A percentile compares a stretch with the other conserved stretches of the same genome.
These are phyloP conservation scores for Dolichotis patagonum DNA, from an alignment of 2,113 vertebrate genomes.

Conservation along the genomic window DNA sequence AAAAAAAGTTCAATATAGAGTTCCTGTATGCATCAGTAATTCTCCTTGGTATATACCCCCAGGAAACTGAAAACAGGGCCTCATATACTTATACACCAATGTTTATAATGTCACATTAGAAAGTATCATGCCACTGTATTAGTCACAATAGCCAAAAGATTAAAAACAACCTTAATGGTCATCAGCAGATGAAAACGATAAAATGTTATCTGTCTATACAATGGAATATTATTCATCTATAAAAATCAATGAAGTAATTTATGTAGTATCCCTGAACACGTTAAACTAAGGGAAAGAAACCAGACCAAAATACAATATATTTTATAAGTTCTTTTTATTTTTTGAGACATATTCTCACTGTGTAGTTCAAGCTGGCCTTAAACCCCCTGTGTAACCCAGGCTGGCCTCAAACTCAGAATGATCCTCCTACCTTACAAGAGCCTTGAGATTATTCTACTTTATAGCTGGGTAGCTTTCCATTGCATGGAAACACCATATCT, in stretches of 20 bases:
- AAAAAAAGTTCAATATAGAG: neutral
- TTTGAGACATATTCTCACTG: neutral
- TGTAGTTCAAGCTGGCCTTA: neutral
- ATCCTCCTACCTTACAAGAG: neutral
- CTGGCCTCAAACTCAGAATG: neutral
- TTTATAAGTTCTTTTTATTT: neutral
- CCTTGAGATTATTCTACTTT: no score
- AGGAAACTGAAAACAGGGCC: neutral
- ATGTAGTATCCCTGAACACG: neutral
- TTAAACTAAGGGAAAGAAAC: neutral
- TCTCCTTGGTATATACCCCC: neutral
- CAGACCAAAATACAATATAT: neutral
- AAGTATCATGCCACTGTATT: neutral
- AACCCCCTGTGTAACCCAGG: neutral
- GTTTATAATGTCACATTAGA: neutral
- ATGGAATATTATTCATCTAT: neutral
- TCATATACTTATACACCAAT: neutral
- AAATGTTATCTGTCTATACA: neutral
- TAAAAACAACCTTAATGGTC: no score
- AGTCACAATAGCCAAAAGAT: no score
- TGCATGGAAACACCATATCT: no score
- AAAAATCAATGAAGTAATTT: neutral
- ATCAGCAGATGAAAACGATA: no score
- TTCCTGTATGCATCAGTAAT: neutral
- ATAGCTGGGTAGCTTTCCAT: no score